phyloP scores from a whole-genome alignment of 1,140 invertebrate species.

The Drosophila trapezifrons region DNA sequence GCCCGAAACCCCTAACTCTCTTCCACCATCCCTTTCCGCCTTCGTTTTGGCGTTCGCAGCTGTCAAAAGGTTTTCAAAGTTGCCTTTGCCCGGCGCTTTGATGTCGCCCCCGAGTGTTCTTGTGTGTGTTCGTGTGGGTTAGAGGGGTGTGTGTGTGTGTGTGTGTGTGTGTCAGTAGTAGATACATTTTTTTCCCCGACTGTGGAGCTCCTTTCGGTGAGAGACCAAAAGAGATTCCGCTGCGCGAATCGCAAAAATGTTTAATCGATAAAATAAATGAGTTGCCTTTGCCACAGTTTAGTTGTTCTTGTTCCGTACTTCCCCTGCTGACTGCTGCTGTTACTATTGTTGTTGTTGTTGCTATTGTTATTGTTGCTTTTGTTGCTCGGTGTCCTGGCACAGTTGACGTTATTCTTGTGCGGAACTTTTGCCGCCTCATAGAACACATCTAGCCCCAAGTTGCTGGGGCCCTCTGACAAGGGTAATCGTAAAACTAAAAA shows the following conservation, averaged over 20 bases:
- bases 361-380: slow-evolving; percentile 26
- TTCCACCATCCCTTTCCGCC: slow-evolving; percentile 9
- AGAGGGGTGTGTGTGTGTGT: slow-evolving; percentile 28
- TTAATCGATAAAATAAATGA: slow-evolving; percentile 83
- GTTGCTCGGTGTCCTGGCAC: slow-evolving; percentile 35
- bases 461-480: slow-evolving; percentile 19
- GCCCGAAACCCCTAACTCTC: slow-evolving; percentile 9
- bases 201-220: slow-evolving; percentile 31
- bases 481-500: slow-evolving; percentile 62
- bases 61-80: slow-evolving; percentile 82
- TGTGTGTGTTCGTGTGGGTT: slow-evolving; percentile 24
- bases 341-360: slow-evolving; percentile 25
- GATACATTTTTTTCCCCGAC: slow-evolving; percentile 69
- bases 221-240: slow-evolving; percentile 72
- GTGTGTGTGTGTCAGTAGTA: slow-evolving; percentile 77
- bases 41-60: slow-evolving; percentile 57
- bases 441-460: slow-evolving; percentile 30
- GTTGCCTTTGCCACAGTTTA: slow-evolving; percentile 70
- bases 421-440: slow-evolving; percentile 53
- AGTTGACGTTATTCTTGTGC: slow-evolving; percentile 73
- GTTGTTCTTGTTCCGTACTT: slow-evolving; percentile 39
- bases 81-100: slow-evolving; percentile 70
- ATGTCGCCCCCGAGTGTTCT: slow-evolving; percentile 61
- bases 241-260: slow-evolving; percentile 83
- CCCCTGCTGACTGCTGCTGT: slow-evolving; percentile 10